Conservation (phyloP, 2,113 vertebrate genomes). For the Labrus mixtus region DNA sequence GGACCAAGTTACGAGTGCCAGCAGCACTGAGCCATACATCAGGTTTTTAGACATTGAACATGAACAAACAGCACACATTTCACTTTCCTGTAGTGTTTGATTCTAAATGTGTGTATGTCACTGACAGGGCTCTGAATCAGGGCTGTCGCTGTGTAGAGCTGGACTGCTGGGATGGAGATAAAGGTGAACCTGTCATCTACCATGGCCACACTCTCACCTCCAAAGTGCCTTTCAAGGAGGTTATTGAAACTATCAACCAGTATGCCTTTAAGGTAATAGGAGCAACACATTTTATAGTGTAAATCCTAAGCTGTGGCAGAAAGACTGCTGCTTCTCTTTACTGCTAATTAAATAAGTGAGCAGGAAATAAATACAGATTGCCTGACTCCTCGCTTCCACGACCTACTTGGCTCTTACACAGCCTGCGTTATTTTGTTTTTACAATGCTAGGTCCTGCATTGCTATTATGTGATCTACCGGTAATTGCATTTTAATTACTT, state of each 20-base stretch:
- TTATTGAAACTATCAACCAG: constrained; percentile 90
- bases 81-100: neutral
- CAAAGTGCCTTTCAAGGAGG: constrained; percentile 94
- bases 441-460: neutral
- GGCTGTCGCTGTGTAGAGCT: constrained; percentile 98
- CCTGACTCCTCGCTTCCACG: constrained; percentile 12
- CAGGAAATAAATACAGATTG: constrained; percentile 23
- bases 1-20: constrained; percentile 91
- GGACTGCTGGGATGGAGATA: constrained; percentile 96
- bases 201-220: constrained; percentile 96
- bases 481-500: constrained; percentile 36
- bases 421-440: constrained; percentile 25
- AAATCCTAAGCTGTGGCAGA: constrained; percentile 12
- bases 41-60: constrained; percentile 79
- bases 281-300: neutral
- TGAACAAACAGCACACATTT: neutral
- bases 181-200: constrained; percentile 92
- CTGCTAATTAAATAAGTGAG: constrained; percentile 26
- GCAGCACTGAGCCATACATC: constrained; percentile 96
- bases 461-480: constrained; percentile 15
- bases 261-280: constrained; percentile 89
- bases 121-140: constrained; percentile 88
- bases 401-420: neutral
- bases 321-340: neutral
- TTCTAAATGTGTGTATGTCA: neutral